phyloP scores from a whole-genome alignment of 2,888 invertebrate species.

The Callimorpha dominula region DNA sequence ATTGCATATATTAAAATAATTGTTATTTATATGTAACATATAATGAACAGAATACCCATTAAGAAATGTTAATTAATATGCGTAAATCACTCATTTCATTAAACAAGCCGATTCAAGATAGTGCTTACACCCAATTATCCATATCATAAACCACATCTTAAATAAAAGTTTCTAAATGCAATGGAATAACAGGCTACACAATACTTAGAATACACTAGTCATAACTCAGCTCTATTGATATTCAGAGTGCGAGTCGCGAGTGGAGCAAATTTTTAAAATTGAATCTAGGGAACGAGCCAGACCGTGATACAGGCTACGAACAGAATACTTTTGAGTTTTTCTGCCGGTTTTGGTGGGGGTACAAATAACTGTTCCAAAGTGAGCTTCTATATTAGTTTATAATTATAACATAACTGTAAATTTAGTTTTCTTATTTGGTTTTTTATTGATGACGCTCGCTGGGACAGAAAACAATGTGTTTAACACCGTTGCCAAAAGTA shows the following conservation, averaged over 20 bases:
- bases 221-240: constrained; percentile 76
- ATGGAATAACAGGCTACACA: constrained; percentile 59
- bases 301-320: constrained; percentile 64
- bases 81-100: background rate
- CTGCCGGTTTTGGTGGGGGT: constrained; percentile 20
- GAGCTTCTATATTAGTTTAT: background rate
- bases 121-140: background rate
- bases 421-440: background rate
- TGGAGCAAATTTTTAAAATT: constrained; percentile 83
- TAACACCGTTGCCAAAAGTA: too few relatives aligned
- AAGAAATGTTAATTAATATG: too few relatives aligned
- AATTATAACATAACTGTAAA: background rate
- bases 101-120: background rate
- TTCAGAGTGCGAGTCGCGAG: constrained; percentile 71
- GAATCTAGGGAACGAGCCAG: constrained; percentile 74
- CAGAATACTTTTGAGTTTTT: constrained; percentile 57
- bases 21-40: too few relatives aligned
- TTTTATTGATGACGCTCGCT: too few relatives aligned
- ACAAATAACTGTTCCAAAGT: constrained; percentile 7
- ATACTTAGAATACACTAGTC: constrained; percentile 67
- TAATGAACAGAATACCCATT: too few relatives aligned
- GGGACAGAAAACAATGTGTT: too few relatives aligned
- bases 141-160: constrained; percentile 11
- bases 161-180: constrained; percentile 51
- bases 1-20: too few relatives aligned